These are phyloP conservation scores for Pangasius krempfi DNA, from an alignment of 2,797 vertebrate genomes.

Conservation along the genomic window DNA sequence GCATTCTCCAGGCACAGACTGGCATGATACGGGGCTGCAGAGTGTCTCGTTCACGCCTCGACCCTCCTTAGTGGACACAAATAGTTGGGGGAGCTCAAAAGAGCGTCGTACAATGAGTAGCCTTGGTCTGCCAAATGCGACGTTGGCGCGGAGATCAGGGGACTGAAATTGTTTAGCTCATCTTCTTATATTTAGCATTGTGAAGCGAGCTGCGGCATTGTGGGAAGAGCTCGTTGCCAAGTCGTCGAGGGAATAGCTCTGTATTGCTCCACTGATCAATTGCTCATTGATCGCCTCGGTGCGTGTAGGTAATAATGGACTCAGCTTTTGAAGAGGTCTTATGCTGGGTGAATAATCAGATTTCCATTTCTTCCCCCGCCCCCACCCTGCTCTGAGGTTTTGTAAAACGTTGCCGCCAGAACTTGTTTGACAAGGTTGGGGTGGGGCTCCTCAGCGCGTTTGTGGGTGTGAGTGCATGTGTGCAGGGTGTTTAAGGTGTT, in stretches of 20 bases:
- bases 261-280: conserved; percentile 66
- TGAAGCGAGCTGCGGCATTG: conserved; percentile 46
- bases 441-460: conserved; percentile 66
- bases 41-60: conserved; percentile 42
- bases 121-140: conserved; percentile 55
- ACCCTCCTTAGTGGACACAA: conserved; percentile 53
- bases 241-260: conserved; percentile 51
- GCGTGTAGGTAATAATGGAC: conserved; percentile 53
- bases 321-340: conserved; percentile 20
- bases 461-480: conserved; percentile 50
- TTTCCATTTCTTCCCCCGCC: conserved; percentile 37
- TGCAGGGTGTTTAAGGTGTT: conserved; percentile 54
- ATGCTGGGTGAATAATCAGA: conserved; percentile 33
- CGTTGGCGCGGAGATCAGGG: conserved; percentile 43
- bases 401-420: conserved; percentile 67
- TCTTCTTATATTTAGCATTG: conserved; percentile 41
- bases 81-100: conserved; percentile 53
- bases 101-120: conserved; percentile 49
- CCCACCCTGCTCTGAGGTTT: conserved; percentile 29
- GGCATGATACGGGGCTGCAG: conserved; percentile 46
- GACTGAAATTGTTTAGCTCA: conserved; percentile 60
- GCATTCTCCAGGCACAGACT: conserved; percentile 41
- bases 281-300: conserved; percentile 57
- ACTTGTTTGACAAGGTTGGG: conserved; percentile 79
- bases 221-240: conserved; percentile 48